Evolutionary conservation across 2,888 invertebrate genomes (phyloP), one percentile per base, ranked within the genome.

Genomic region (Chesias legatella): DNA sequence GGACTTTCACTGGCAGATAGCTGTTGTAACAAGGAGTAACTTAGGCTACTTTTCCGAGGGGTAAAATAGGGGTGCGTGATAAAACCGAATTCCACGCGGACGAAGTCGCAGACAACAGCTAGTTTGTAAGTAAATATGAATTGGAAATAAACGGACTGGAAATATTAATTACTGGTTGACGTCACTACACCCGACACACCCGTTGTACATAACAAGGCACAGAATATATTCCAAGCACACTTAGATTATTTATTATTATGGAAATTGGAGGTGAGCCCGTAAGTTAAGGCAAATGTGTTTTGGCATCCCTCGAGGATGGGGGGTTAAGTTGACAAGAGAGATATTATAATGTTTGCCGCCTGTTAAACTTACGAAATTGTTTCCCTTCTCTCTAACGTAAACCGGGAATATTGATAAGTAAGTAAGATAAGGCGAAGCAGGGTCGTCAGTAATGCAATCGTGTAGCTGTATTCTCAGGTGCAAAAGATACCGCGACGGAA

Each of bases 211-310:
- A 63, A 65, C 54, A 56, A 55, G 51, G 54, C 56, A 60, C 60
- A 54, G 64, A 70, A 73, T 74, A 70, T 62, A 66, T 69, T 68
- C 63, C 46, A 63, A 60, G 59, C 61, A 59, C 53, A 58, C 60
- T 61, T 63, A 53, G 51, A 53, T 56, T 47, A 46, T 51, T 60
- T 56, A 63, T 58, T 58, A 63, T 60, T 54, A 67, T 70, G 71
- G 57, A 59, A 68, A 73, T 68, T 51, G 23, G 56, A 53, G 48
- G 54, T 56, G 55, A 59, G 51, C 56, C 53, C 60, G 50, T 50
- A 56, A 41, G 43, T 43, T 44, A 37, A 40, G 45, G 52, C 46
- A 53, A 63, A 65, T 63, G 51, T 57, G 55, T 65, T 60, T 60
- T 58, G 62, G 51, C 59, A 58, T 62, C 51, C 58, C 63, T 51